Evolutionary conservation across 2,113 vertebrate genomes (phyloP), one percentile per base, ranked within the genome.

Genomic region (Nycticebus coucang): DNA sequence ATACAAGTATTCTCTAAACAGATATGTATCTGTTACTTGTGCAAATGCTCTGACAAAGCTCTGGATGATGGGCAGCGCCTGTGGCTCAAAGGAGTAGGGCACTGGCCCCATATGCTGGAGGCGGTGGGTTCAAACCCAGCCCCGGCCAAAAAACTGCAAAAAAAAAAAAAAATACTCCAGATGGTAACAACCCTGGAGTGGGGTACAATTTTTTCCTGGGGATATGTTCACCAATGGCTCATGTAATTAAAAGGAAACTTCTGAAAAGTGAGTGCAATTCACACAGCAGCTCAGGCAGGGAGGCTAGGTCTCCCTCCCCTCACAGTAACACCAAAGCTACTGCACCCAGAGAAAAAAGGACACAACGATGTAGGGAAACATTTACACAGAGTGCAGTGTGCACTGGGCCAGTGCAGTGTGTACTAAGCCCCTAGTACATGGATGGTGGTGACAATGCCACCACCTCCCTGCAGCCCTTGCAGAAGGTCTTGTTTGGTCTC

Each of bases 361-460:
- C 50, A 10, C 57, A 26, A 33, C 11, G 11, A 5, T 19, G 6
- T 24, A 33, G 35, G 22, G 7, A 35, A 69, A 69, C 19, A 18
- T 19, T 21, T 35, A 14, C 0, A 30, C 6, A 71, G 68, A 50
- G 69, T 28, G 72, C 72, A 45, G 72, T 41, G 37, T 45, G 37
- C 37, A 26, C 37, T 7, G 11, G 28, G 28, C 12, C 41, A 75
- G 72, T 24, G 14, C 9, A 13, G n/a, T n/a, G n/a, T 66, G 28
- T 33, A 5, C 79, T 45, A 21, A 37, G 41, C 4, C 2, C 37
- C 75, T 2, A 41, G 14, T 5, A 41, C 12, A 21, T 8, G 35
- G 12, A 4, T 0, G 0, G 33, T 8, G 4, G 41, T 41, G 33
- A 78, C 55, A 8, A 1, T 1, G 28, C 15, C 69, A 22, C 19